These are phyloP conservation scores for Platysteira castanea DNA, from an alignment of 2,113 vertebrate species.

Conservation along the genomic window DNA sequence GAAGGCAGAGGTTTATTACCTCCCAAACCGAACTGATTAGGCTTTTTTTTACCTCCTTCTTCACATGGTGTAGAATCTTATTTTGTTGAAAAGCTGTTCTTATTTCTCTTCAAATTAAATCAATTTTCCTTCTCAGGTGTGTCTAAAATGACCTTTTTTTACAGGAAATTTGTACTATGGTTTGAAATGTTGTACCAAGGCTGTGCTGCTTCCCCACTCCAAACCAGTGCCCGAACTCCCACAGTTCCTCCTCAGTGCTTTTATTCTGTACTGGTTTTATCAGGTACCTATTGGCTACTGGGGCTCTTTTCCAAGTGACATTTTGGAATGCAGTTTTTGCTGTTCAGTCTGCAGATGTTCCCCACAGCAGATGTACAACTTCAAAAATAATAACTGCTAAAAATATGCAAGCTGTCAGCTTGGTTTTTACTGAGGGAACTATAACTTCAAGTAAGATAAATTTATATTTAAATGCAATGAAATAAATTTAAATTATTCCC, in stretches of 20 bases:
- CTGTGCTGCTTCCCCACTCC: background rate
- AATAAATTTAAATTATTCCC: background rate
- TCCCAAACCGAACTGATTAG: background rate
- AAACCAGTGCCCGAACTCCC: background rate
- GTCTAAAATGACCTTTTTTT: background rate
- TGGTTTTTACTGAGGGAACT: background rate
- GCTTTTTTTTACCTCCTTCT: background rate
- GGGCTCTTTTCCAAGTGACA: background rate
- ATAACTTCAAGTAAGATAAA: background rate
- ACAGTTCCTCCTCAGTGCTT: background rate
- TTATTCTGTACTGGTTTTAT: background rate
- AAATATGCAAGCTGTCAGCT: constrained; percentile 20
- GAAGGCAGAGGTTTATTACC: background rate
- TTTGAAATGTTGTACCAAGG: background rate
- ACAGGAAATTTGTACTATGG: background rate
- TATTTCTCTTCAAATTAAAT: background rate
- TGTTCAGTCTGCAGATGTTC: background rate
- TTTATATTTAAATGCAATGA: background rate
- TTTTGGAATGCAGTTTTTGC: background rate
- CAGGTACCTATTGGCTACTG: background rate
- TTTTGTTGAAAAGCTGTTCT: background rate
- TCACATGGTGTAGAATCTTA: background rate
- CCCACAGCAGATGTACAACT: constrained; percentile 8
- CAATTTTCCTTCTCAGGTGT: background rate
- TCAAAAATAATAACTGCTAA: constrained; percentile 24